A percentile compares a stretch with the other conserved stretches of the same genome.
These are phyloP conservation scores for Calameuta pallipes DNA, from an alignment of 2,888 invertebrate species.

Conservation along the genomic window DNA sequence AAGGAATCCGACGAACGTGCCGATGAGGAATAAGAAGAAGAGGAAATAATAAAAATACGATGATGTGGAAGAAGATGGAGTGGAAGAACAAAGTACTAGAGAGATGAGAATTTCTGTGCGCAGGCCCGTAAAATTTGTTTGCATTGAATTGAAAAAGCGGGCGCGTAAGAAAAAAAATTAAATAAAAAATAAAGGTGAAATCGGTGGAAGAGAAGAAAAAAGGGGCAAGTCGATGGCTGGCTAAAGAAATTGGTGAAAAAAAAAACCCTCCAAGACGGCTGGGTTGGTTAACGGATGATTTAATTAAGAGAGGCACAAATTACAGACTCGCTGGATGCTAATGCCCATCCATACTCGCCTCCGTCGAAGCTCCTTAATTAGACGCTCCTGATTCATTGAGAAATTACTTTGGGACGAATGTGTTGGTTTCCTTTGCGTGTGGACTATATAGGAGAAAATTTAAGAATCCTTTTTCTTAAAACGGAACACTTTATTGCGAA, in stretches of 20 bases:
- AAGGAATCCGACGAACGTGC: slow-evolving; percentile 16
- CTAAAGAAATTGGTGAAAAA: slow-evolving; percentile 30
- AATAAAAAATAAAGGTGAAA: slow-evolving; percentile 35
- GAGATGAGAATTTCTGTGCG: slow-evolving; percentile 36
- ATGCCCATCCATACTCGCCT: slow-evolving; percentile 61
- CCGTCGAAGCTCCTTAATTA: slow-evolving; percentile 61
- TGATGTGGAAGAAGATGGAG: not conserved
- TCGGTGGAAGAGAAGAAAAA: slow-evolving; percentile 27
- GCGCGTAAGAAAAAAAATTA: slow-evolving; percentile 16
- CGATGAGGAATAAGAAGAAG: not conserved
- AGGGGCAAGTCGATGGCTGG: slow-evolving; percentile 33
- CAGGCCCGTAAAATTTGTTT: slow-evolving; percentile 60
- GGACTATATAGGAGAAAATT: not conserved
- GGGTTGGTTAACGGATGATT: slow-evolving; percentile 65
- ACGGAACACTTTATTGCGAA: not conserved
- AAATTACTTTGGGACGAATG: slow-evolving; percentile 49
- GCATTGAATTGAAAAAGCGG: slow-evolving; percentile 47
- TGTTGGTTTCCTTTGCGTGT: not conserved
- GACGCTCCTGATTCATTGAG: slow-evolving; percentile 59
- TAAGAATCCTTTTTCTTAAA: not conserved
- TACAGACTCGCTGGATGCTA: slow-evolving; percentile 65
- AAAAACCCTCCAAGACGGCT: slow-evolving; percentile 28
- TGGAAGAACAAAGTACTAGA: slow-evolving; percentile 19
- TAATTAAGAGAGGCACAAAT: slow-evolving; percentile 67
- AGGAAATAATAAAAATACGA: slow-evolving; percentile 22